A percentile compares a stretch with the other conserved stretches of the same genome.
phyloP scores from a whole-genome alignment of 2,888 invertebrate genomes.

The Baccha elongata region DNA sequence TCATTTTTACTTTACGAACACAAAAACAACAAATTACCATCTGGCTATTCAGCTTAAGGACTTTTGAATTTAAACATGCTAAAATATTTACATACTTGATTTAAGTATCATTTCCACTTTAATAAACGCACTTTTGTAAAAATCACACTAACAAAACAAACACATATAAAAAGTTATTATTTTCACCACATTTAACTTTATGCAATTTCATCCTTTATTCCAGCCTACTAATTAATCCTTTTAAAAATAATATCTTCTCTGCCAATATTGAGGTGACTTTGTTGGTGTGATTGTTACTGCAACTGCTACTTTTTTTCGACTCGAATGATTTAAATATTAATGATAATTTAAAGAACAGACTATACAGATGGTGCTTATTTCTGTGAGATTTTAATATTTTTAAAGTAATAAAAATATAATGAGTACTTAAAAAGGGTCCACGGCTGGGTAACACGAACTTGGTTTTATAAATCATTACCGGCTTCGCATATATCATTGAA shows the following conservation, averaged over 20 bases:
- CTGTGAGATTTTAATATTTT: conserved; percentile 17
- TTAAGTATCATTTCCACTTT: background rate
- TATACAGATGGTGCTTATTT: conserved; percentile 50
- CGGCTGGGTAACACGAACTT: too few species aligned
- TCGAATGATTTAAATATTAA: conserved; percentile 35
- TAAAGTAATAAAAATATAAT: conserved; percentile 26
- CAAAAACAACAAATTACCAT: too few species aligned
- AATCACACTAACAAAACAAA: background rate
- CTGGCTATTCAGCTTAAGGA: conserved; percentile 3
- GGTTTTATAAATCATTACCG: too few species aligned
- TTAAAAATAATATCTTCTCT: conserved; percentile 57
- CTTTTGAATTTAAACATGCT: too few species aligned
- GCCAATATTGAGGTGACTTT: conserved; percentile 5
- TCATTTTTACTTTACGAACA: too few species aligned
- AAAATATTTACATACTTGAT: too few species aligned
- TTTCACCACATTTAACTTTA: conserved; percentile 30
- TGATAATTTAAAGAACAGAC: conserved; percentile 44
- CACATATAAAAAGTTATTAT: conserved; percentile 14
- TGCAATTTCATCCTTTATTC: conserved; percentile 23
- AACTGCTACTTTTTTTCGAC: background rate
- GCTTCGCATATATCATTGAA: too few species aligned
- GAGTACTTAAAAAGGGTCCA: background rate
- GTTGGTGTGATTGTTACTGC: background rate
- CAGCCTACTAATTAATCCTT: conserved; percentile 64
- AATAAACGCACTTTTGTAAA: background rate